phyloP scores from a whole-genome alignment of 2,888 invertebrate species.

The Piscicola geometra region DNA sequence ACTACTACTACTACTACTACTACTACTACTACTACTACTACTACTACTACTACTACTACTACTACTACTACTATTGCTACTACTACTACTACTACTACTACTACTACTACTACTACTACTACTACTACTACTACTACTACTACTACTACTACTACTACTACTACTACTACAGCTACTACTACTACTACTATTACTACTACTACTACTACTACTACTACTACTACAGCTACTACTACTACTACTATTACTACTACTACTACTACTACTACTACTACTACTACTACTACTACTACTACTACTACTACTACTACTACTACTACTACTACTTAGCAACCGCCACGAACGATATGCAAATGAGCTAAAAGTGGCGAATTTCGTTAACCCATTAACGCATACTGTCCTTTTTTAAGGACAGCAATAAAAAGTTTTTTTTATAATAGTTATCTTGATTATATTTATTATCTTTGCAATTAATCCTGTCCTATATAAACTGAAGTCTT shows the following conservation, averaged over 20 bases:
- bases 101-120: conserved; percentile 9
- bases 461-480: too few species aligned
- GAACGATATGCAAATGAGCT: too few species aligned
- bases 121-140: conserved; percentile 9
- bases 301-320: conserved; percentile 9
- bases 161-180: conserved; percentile 3
- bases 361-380: too few species aligned
- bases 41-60: conserved; percentile 9
- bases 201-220: conserved; percentile 9
- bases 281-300: conserved; percentile 9
- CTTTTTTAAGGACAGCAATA: too few species aligned
- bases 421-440: too few species aligned
- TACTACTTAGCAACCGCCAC: too few species aligned
- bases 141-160: conserved; percentile 9
- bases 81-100: conserved; percentile 9
- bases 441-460: too few species aligned
- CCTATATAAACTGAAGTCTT: too few species aligned
- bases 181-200: conserved; percentile 6
- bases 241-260: conserved; percentile 6
- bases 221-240: conserved; percentile 3
- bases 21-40: too few species aligned
- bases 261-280: conserved; percentile 9
- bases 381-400: too few species aligned
- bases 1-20: too few species aligned
- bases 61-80: conserved; percentile 3